A percentile compares a stretch with the other conserved stretches of the same genome.
Evolutionary conservation across 1,140 invertebrate species (phyloP).

Genomic region (Brachionus paranguensis): DNA sequence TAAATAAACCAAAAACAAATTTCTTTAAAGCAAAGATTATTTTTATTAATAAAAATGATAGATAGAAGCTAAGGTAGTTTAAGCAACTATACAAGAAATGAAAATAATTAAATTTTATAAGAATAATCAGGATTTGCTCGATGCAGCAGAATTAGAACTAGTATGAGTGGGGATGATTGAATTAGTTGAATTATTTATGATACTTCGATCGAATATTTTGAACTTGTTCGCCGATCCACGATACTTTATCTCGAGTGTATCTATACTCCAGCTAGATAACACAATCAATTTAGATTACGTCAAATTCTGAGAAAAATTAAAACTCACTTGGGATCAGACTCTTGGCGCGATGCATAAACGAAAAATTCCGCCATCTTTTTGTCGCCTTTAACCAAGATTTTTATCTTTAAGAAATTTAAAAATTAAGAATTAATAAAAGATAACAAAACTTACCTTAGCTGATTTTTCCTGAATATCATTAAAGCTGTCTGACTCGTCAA

Average conservation of each 20-base stretch:
- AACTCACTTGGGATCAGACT: not conserved
- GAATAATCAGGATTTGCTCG: not conserved
- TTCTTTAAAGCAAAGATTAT: constrained; percentile 11
- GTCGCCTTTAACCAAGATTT: constrained; percentile 8
- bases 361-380: constrained; percentile 16
- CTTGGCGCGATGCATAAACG: not conserved
- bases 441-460: not conserved
- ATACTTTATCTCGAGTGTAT: constrained; percentile 32
- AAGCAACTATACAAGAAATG: not conserved
- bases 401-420: not conserved
- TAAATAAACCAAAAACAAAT: constrained; percentile 34
- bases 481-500: not conserved
- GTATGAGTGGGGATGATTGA: not conserved
- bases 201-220: constrained; percentile 31
- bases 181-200: constrained; percentile 11
- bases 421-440: not conserved
- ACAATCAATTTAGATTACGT: not conserved
- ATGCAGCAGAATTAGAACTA: not conserved
- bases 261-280: constrained; percentile 11
- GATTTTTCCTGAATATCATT: not conserved
- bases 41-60: not conserved
- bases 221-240: constrained; percentile 8
- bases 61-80: not conserved
- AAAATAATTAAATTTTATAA: constrained; percentile 19
- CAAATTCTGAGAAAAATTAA: not conserved